Evolutionary conservation across 1,140 invertebrate species (phyloP).

Genomic region (Drosophila pachea): DNA sequence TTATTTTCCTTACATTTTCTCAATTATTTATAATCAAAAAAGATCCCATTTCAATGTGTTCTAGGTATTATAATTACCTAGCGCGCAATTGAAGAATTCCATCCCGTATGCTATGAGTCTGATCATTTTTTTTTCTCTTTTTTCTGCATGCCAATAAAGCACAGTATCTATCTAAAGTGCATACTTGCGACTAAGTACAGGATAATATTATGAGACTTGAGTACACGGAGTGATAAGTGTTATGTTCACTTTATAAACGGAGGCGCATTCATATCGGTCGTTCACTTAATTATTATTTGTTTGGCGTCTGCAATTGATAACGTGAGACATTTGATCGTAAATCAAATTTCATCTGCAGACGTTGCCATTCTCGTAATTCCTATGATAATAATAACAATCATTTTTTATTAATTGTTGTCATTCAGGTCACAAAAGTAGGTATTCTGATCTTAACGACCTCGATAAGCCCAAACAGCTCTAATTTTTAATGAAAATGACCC

Average conservation of each 20-base stretch:
- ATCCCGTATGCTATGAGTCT: no score
- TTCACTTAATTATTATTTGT: slow-evolving; percentile 35
- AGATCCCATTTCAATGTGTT: no score
- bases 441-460: not conserved
- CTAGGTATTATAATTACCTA: no score
- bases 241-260: not conserved
- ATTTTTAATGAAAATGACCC: not conserved
- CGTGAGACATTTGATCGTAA: slow-evolving; percentile 22
- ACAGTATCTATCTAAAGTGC: not conserved
- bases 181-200: not conserved
- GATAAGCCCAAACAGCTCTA: not conserved
- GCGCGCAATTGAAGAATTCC: no score
- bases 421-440: not conserved
- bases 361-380: slow-evolving; percentile 20
- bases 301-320: slow-evolving; percentile 30
- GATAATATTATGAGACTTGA: not conserved
- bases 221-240: not conserved
- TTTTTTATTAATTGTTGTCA: slow-evolving; percentile 30
- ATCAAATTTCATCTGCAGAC: slow-evolving; percentile 24
- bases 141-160: no score
- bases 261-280: slow-evolving; percentile 27
- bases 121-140: no score
- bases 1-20: no score
- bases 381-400: slow-evolving; percentile 35
- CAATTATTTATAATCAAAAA: no score